phyloP scores from a whole-genome alignment of 1,140 invertebrate genomes.

The Drosophila pallidifrons region DNA sequence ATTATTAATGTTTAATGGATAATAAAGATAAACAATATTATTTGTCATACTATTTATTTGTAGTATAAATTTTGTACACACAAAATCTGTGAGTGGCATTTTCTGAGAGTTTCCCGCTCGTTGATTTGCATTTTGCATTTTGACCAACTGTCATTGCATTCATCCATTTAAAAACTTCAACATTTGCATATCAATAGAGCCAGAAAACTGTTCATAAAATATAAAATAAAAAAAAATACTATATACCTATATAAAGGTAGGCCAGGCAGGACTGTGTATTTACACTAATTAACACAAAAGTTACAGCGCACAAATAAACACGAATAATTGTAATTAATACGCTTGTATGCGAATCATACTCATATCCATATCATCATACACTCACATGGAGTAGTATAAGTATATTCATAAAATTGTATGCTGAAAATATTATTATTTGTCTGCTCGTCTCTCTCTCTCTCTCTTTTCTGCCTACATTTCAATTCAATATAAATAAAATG shows the following conservation, averaged over 20 bases:
- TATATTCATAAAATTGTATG: constrained; percentile 33
- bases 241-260: too few relatives aligned
- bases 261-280: constrained; percentile 40
- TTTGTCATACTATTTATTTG: constrained; percentile 9
- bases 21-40: constrained; percentile 23
- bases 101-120: neutral
- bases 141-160: constrained; percentile 45
- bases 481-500: constrained; percentile 60
- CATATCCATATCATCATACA: constrained; percentile 20
- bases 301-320: constrained; percentile 55
- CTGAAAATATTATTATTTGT: constrained; percentile 29
- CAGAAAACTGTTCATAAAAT: constrained; percentile 18
- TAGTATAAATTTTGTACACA: constrained; percentile 1
- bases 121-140: constrained; percentile 21
- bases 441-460: neutral
- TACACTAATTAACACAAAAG: constrained; percentile 69
- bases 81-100: neutral
- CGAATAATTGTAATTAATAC: constrained; percentile 66
- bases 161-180: constrained; percentile 31
- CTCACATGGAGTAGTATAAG: constrained; percentile 5
- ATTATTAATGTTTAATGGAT: constrained; percentile 21
- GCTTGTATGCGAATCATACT: constrained; percentile 26
- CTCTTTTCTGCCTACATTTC: constrained; percentile 20
- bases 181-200: constrained; percentile 43
- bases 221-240: neutral